A percentile compares a stretch with the other conserved stretches of the same genome.
phyloP scores from a whole-genome alignment of 2,113 vertebrate species.

The Odobenus rosmarus region DNA sequence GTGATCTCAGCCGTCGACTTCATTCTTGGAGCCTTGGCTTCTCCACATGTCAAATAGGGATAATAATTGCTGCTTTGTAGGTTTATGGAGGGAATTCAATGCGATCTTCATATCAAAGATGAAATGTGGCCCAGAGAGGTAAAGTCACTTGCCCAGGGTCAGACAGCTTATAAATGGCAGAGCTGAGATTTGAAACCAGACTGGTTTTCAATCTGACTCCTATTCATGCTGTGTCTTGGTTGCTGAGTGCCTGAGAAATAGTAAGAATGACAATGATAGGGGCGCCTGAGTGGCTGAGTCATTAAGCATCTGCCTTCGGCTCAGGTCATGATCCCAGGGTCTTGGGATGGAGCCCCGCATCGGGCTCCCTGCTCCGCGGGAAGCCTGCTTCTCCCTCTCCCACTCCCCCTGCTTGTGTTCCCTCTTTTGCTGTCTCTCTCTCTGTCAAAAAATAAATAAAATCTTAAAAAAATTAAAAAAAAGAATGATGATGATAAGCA shows the following conservation, averaged over 20 bases:
- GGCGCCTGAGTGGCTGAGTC: no score
- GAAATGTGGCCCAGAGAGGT: not conserved
- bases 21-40: not conserved
- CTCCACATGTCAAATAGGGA: not conserved
- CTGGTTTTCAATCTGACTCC: not conserved
- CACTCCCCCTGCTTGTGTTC: no score
- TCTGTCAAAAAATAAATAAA: no score
- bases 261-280: not conserved
- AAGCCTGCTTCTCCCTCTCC: no score
- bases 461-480: no score
- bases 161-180: not conserved
- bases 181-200: not conserved
- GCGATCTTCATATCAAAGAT: not conserved
- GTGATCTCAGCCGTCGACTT: not conserved
- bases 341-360: no score
- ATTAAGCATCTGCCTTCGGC: no score
- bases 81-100: not conserved
- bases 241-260: not conserved
- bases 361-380: no score
- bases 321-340: no score
- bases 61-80: not conserved
- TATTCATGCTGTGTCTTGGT: not conserved
- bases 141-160: not conserved
- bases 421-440: no score
- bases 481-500: not conserved